These are phyloP conservation scores for Eupithecia subfuscata DNA, from an alignment of 2,888 invertebrate species.

Conservation along the genomic window DNA sequence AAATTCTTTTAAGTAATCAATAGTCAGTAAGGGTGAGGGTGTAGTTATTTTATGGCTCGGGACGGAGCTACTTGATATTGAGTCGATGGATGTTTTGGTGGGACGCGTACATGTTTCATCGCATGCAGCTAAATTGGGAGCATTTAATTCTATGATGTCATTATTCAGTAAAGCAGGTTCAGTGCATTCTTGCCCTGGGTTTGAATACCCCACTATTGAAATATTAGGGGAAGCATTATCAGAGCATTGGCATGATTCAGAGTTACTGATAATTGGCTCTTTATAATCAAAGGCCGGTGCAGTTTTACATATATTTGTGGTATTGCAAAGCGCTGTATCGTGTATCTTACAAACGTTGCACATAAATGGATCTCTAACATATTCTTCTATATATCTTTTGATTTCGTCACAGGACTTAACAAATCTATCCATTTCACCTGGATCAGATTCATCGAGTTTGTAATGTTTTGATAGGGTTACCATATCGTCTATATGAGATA, in stretches of 20 bases:
- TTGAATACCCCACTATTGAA: not conserved
- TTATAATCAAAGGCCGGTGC: not conserved
- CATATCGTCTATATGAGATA: conserved; percentile 46
- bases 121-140: not conserved
- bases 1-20: not conserved
- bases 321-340: not conserved
- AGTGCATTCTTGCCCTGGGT: not conserved
- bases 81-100: not conserved
- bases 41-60: not conserved
- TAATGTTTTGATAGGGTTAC: conserved; percentile 43
- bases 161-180: not conserved
- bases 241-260: not conserved
- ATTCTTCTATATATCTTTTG: conserved; percentile 44
- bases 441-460: conserved; percentile 35
- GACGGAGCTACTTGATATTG: not conserved
- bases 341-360: conserved; percentile 38
- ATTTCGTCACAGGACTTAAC: conserved; percentile 45
- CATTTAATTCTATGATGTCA: not conserved
- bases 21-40: not conserved
- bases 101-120: not conserved
- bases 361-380: conserved; percentile 31
- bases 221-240: not conserved
- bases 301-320: not conserved
- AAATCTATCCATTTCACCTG: conserved; percentile 45
- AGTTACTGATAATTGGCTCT: not conserved